phyloP scores from a whole-genome alignment of 2,113 vertebrate genomes.

The Ursus arctos region DNA sequence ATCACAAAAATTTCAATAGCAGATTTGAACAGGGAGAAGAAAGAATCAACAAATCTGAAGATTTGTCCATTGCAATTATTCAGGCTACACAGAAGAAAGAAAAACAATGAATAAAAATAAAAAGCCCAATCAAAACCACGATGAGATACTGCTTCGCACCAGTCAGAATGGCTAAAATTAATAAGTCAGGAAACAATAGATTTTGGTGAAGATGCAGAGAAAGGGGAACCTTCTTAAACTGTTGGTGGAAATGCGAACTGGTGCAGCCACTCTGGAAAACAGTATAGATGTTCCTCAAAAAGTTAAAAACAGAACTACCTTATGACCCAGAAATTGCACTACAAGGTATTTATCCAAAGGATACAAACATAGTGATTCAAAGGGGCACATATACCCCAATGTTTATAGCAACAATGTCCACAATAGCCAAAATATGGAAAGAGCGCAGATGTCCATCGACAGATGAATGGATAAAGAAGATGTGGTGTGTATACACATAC shows the following conservation, averaged over 20 bases:
- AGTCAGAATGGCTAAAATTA: neutral
- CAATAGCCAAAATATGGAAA: too few relatives aligned
- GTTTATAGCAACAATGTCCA: too few relatives aligned
- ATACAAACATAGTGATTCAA: too few relatives aligned
- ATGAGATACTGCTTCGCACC: neutral
- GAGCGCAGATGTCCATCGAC: too few relatives aligned
- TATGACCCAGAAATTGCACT: neutral
- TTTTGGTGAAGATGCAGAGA: neutral
- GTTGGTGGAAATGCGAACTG: neutral
- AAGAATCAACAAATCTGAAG: neutral
- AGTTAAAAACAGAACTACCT: neutral
- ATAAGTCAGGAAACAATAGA: neutral
- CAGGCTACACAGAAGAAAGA: neutral
- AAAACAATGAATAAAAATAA: neutral
- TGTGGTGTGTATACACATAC: too few relatives aligned
- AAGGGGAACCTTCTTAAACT: neutral
- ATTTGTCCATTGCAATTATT: neutral
- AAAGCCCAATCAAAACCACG: neutral
- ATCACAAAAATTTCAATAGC: neutral
- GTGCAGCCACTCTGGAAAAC: neutral
- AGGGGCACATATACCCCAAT: too few relatives aligned
- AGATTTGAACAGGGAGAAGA: neutral
- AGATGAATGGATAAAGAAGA: too few relatives aligned
- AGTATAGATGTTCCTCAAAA: neutral
- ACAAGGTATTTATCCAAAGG: too few relatives aligned